These are phyloP conservation scores for Drosophila fuyamai DNA, from an alignment of 1,140 invertebrate genomes.

Conservation along the genomic window DNA sequence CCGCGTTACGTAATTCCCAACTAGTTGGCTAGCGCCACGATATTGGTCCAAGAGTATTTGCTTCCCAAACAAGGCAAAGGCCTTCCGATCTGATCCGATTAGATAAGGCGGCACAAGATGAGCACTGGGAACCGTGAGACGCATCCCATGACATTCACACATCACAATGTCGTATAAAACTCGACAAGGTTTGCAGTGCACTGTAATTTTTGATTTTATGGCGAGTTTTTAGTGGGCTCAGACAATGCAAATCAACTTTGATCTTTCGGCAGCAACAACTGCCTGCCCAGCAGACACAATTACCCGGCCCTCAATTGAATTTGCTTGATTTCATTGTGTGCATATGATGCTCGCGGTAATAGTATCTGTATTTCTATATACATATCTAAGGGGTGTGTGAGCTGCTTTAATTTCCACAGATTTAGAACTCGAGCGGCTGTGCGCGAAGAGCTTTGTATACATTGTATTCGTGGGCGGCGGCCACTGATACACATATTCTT, in stretches of 20 bases:
- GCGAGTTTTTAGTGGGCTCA: slow-evolving; percentile 14
- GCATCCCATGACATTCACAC: slow-evolving; percentile 40
- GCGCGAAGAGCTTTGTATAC: slow-evolving; percentile 16
- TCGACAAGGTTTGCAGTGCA: slow-evolving; percentile 28
- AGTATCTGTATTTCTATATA: slow-evolving; percentile 1
- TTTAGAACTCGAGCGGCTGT: slow-evolving; percentile 17
- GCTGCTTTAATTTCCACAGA: slow-evolving; percentile 21
- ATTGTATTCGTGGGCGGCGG: slow-evolving; percentile 49
- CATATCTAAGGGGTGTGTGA: slow-evolving; percentile 19
- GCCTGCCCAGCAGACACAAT: slow-evolving; percentile 41
- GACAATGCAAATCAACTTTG: slow-evolving; percentile 44
- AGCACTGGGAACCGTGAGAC: neutral
- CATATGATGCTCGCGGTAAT: slow-evolving; percentile 6
- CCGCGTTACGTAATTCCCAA: slow-evolving; percentile 60
- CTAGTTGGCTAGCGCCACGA: slow-evolving; percentile 14
- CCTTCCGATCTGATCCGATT: slow-evolving; percentile 19
- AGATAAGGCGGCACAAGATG: slow-evolving; percentile 36
- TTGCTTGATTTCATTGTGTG: slow-evolving; percentile 69
- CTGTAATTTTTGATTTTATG: slow-evolving; percentile 19
- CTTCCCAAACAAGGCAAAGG: neutral
- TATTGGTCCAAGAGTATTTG: slow-evolving; percentile 30
- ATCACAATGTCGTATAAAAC: slow-evolving; percentile 33
- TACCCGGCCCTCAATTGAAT: slow-evolving; percentile 65
- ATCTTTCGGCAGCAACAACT: slow-evolving; percentile 17
- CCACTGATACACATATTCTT: too few species aligned